Conservation (phyloP, 2,797 vertebrate species). For the Pangasius mekongensis region DNA sequence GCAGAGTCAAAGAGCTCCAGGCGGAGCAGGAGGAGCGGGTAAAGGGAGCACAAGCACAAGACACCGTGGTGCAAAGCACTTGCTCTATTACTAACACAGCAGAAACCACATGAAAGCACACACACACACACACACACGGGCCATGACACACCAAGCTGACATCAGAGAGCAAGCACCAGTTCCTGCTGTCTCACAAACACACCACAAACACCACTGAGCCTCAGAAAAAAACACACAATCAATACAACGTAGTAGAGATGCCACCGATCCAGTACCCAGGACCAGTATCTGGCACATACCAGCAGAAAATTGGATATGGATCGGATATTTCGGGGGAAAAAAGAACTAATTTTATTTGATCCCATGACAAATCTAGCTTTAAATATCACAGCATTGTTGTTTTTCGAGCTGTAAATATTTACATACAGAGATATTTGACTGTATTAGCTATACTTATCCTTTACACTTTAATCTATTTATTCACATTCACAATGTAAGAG, state of each 20-base stretch:
- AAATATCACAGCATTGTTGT: neutral
- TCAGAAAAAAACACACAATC: neutral
- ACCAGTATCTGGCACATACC: neutral
- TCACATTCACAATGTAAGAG: no score
- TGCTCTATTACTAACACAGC: neutral
- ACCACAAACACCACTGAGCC: neutral
- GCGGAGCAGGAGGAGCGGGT: slow-evolving; percentile 83
- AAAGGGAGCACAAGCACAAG: neutral
- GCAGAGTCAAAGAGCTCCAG: slow-evolving; percentile 79
- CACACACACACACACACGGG: neutral
- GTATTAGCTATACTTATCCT: no score
- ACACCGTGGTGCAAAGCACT: neutral
- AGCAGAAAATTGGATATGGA: neutral
- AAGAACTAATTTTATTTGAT: neutral
- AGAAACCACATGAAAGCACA: neutral
- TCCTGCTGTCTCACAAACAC: neutral
- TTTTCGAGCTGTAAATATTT: no score
- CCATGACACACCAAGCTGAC: neutral
- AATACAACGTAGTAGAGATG: neutral
- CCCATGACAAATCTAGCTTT: neutral
- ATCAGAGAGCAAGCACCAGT: neutral
- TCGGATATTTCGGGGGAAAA: neutral
- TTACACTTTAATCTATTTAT: no score
- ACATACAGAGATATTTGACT: no score
- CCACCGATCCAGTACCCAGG: neutral